Percentiles rank a stretch among this genome's conserved stretches.
These are phyloP conservation scores for Cephus pygmeus DNA, from an alignment of 2,888 invertebrate genomes.

Conservation along the genomic window DNA sequence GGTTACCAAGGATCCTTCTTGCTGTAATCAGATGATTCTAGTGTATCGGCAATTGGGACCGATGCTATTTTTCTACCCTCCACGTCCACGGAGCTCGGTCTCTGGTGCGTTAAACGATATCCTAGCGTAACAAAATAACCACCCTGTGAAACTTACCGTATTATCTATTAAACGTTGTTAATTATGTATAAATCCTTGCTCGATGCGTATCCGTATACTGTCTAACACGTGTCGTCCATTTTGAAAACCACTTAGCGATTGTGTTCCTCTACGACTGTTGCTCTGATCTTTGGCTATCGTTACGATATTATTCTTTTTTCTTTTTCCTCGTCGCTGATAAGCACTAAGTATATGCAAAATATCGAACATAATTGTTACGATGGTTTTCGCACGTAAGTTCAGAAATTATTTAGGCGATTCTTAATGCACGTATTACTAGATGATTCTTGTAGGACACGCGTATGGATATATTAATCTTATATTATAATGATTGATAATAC, in stretches of 20 bases:
- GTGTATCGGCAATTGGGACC: background rate
- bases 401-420: conserved; percentile 2
- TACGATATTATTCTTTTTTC: background rate
- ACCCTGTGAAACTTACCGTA: conserved; percentile 3
- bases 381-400: conserved; percentile 24
- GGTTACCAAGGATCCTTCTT: background rate
- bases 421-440: background rate
- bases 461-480: background rate
- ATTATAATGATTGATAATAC: background rate
- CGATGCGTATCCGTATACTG: conserved; percentile 1
- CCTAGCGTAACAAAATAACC: background rate
- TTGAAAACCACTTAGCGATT: conserved; percentile 30
- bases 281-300: background rate
- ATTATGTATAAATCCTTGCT: conserved; percentile 2
- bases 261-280: conserved; percentile 16
- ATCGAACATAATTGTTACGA: conserved; percentile 29
- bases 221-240: background rate
- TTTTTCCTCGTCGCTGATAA: background rate
- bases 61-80: conserved; percentile 22
- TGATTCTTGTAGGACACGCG: background rate
- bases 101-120: background rate
- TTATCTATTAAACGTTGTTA: conserved; percentile 8
- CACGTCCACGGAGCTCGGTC: conserved; percentile 8
- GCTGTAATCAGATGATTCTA: background rate
- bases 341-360: background rate